Evolutionary conservation across 2,797 vertebrate genomes (phyloP).

Genomic region (Nannoperca obscura): DNA sequence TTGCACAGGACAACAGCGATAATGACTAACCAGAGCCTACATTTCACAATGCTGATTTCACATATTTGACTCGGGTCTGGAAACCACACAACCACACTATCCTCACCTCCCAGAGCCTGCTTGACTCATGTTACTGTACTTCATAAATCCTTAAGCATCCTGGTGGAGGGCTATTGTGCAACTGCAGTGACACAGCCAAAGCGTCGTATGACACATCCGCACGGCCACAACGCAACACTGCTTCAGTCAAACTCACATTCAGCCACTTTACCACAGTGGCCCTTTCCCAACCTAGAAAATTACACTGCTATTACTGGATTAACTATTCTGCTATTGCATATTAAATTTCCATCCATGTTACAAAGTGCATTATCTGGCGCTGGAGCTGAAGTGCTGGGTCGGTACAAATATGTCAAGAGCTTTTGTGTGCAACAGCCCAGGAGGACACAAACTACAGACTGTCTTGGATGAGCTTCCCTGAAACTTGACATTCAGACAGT

Average conservation of each 20-base stretch:
- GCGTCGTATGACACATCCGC: slow-evolving; percentile 51
- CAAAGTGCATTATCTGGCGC: neutral
- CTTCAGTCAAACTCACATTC: slow-evolving; percentile 27
- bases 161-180: slow-evolving; percentile 48
- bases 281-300: slow-evolving; percentile 23
- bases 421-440: slow-evolving; percentile 1
- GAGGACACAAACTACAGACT: neutral
- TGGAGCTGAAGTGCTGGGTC: slow-evolving; percentile 1
- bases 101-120: slow-evolving; percentile 61
- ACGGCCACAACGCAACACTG: slow-evolving; percentile 26
- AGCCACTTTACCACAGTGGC: slow-evolving; percentile 23
- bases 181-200: slow-evolving; percentile 48
- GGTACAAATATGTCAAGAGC: slow-evolving; percentile 1
- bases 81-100: slow-evolving; percentile 55
- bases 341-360: slow-evolving; percentile 23
- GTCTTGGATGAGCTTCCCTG: neutral
- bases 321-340: slow-evolving; percentile 14
- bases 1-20: neutral
- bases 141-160: slow-evolving; percentile 60
- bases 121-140: slow-evolving; percentile 53
- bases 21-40: slow-evolving; percentile 35
- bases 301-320: slow-evolving; percentile 33
- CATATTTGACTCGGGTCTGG: slow-evolving; percentile 61
- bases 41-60: slow-evolving; percentile 63
- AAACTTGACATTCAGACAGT: slow-evolving; percentile 4